Base-by-base conservation (phyloP, 2,113 vertebrate species). In the Psammodynastes pulverulentus region DNA sequence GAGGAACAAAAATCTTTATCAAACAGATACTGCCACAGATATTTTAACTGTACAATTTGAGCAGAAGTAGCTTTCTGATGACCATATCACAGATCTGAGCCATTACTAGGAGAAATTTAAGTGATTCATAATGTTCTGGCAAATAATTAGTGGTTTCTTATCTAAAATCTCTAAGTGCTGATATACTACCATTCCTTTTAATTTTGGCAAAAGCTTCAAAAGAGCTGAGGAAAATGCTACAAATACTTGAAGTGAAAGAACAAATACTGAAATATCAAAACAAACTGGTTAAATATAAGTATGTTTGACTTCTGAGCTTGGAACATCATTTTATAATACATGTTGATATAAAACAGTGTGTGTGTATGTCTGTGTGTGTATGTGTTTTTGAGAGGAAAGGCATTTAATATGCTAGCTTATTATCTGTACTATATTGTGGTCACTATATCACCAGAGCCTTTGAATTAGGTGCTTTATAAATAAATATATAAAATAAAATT, bases 11-110 rank as follows among this genome's bases (percentile, higher is more conserved):
- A 89, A 51, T 91, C 88, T 94, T 53, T 46, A 92, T 43, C 48
- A 92, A 94, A 94, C 92, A 5, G 95, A 94, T 92, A 94, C 62
- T 62, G 48, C 94, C 29, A 58, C 39, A 53, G 84, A 0, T 0
- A 43, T 93, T 95, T 79, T 94, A 84, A 88, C 93, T 87, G 62
- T 46, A 86, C 88, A 95, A 19, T 89, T 93, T 95, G 95, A 94
- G 89, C 88, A 54, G 56, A 88, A 94, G 93, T 90, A 91, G 58
- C 51, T 85, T 94, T 94, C 6, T 8, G 91, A 56, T 56, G 29
- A 53, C 92, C 67, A 94, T 92, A 95, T 88, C 84, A 94, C 92
- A 39, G 26, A 58, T 67, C 15, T 79, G 85, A 87, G 34, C 43
- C 51, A 84, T 91, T 9, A 52, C 29, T 93, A 92, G 90, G 0